phyloP scores from a whole-genome alignment of 2,113 vertebrate species.

The Sardina pilchardus region DNA sequence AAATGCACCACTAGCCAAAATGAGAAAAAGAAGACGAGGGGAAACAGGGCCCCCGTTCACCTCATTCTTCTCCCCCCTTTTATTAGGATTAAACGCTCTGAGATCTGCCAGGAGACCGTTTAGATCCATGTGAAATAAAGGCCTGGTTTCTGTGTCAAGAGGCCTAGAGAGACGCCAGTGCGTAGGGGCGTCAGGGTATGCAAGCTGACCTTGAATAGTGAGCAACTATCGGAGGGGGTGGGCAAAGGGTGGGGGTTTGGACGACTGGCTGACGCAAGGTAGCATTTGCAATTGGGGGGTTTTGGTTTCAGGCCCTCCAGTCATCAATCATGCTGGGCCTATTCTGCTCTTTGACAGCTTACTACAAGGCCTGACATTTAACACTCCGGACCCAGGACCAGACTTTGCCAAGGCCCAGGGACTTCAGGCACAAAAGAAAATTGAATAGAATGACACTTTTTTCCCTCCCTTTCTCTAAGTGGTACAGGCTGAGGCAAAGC shows the following conservation, averaged over 20 bases:
- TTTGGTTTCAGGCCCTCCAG: constrained; percentile 97
- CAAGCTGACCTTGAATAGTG: constrained; percentile 86
- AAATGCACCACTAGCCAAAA: constrained; percentile 68
- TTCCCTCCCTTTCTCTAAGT: constrained; percentile 59
- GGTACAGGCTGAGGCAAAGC: constrained; percentile 72
- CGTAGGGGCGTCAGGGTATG: constrained; percentile 84
- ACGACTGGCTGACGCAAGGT: constrained; percentile 90
- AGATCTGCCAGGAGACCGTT: constrained; percentile 69
- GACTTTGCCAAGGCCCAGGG: constrained; percentile 83
- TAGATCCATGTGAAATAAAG: constrained; percentile 66
- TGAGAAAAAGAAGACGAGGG: constrained; percentile 55
- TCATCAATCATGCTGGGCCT: constrained; percentile 98
- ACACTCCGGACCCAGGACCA: constrained; percentile 93
- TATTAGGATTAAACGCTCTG: constrained; percentile 74
- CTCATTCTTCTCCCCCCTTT: constrained; percentile 60
- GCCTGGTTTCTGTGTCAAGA: constrained; percentile 67
- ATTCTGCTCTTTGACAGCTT: constrained; percentile 99
- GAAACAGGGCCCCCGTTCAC: constrained; percentile 58
- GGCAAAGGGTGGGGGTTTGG: constrained; percentile 67
- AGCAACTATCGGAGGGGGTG: constrained; percentile 65
- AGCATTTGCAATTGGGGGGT: constrained; percentile 96
- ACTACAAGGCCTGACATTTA: constrained; percentile 99
- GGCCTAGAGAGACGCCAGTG: constrained; percentile 76
- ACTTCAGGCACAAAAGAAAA: constrained; percentile 71
- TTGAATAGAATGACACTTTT: constrained; percentile 73